Base-by-base conservation (phyloP, 37 sponge, comb jelly and placozoan genomes). In the Eunapius fragilis region DNA sequence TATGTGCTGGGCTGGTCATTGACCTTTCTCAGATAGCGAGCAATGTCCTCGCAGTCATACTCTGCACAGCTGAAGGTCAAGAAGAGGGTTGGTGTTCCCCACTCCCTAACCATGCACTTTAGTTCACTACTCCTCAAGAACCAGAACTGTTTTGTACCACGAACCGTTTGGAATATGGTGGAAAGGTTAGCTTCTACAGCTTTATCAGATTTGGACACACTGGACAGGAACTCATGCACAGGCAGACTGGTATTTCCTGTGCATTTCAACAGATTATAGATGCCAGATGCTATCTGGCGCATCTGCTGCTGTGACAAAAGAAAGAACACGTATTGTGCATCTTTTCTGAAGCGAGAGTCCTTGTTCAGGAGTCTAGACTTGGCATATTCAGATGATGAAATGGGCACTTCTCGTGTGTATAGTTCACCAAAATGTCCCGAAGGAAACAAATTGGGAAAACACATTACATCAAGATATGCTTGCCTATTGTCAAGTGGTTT, bases 361-460 rank as follows among this genome's bases (percentile, higher is more conserved):
- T 76, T 85, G 37, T 77, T 90, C 25, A 70, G 31, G 25, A 89
- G 72, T 2, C 84, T 72, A 45, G 89, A 89, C 32, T 89, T 89
- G 2, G 71, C 71, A 49, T 84, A 89, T 74, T 89, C 89, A 36
- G 67, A 49, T 28, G 31, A 45, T 11, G 80, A 78, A 14, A 84
- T 23, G 19, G 72, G 71, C 45, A 79, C 81, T 26, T 84, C 37
- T 9, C 82, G 82, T 31, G 81, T 31, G 35, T 85, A 86, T 23
- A 25, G 80, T 37, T 80, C 77, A 33, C 90, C 90, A 85, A 90
- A 85, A 14, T 49, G 28, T n/a, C 81, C 90, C 24, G 32, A 71
- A 68, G 87, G 87, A 70, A 87, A 91, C 28, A 86, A 75, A 14
- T 25, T 31, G 13, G 87, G 92, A 83, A 91, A 91, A 69, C 88